Base-by-base conservation (phyloP, 2,113 vertebrate species). In the Balaenoptera acutorostrata region DNA sequence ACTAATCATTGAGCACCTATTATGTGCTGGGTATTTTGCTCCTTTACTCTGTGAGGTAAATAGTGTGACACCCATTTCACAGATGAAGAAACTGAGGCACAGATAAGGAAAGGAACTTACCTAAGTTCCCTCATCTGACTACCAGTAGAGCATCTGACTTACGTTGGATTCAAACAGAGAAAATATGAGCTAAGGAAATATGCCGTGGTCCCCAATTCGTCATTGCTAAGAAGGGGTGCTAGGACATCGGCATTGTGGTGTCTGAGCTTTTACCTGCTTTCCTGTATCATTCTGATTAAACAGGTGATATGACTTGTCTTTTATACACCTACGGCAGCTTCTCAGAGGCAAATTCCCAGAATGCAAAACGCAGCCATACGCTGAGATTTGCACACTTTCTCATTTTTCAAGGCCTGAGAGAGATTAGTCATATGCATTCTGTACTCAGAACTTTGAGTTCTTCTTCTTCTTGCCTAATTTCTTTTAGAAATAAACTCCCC, bases 361-460 rank as follows among this genome's bases (percentile, higher is more conserved):
- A 41, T 49, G 66, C 6, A 11, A n/a, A 72, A 29, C 81, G 64
- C 20, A 44, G 69, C 41, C 2, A 0, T 18, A 15, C 12, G 0
- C 1, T 4, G 33, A 46, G 33, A 11, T 14, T 5, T 9, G 15
- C 49, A 46, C 44, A 12, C 31, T 49, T 13, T 44, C 49, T 63
- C 8, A 5, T n/a, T 31, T 41, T 57, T 82, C 12, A 15, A 11
- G 29, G 20, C n/a, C 52, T 1, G 0, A 13, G 25, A 18, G 29
- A 85, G 23, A 36, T 18, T 13, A 15, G 36, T 59, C 13, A 2
- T 0, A 1, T 5, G 74, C 23, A 1, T 0, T 23, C 49, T n/a
- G 74, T 5, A 33, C 31, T 68, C 69, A 11, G 41, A 31, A 78
- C 12, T 59, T 27, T 49, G 15, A 49, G 72, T 64, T 46, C 39